Percentiles rank a stretch among this genome's conserved stretches.
These are phyloP conservation scores for Uria lomvia DNA, from an alignment of 2,113 vertebrate species.

Conservation along the genomic window DNA sequence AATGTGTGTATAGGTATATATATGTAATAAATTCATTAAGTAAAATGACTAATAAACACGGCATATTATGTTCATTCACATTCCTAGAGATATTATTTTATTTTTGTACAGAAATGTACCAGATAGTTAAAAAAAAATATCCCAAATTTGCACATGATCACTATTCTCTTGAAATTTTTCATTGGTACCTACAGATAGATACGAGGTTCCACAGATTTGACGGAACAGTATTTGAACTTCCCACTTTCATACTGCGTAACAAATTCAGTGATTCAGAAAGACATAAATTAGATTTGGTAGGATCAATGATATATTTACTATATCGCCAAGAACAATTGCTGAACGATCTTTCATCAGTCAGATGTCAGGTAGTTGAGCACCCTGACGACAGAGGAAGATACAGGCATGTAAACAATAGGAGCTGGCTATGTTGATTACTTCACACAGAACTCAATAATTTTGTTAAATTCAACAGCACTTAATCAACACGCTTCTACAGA, in stretches of 20 bases:
- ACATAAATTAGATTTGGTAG: slow-evolving; percentile 50
- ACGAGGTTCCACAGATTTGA: slow-evolving; percentile 46
- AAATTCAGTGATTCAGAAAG: slow-evolving; percentile 45
- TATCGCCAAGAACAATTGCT: neutral
- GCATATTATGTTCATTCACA: slow-evolving; percentile 60
- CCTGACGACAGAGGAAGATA: slow-evolving; percentile 1
- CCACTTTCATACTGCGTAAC: slow-evolving; percentile 22
- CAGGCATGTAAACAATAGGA: slow-evolving; percentile 53
- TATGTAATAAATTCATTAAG: slow-evolving; percentile 37
- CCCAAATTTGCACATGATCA: slow-evolving; percentile 30
- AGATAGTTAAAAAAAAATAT: slow-evolving; percentile 16
- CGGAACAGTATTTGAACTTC: slow-evolving; percentile 32
- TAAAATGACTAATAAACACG: slow-evolving; percentile 37
- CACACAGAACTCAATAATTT: slow-evolving; percentile 30
- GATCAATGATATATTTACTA: slow-evolving; percentile 11
- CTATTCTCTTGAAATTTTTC: slow-evolving; percentile 23
- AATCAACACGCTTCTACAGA: slow-evolving; percentile 46
- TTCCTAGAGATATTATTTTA: slow-evolving; percentile 62
- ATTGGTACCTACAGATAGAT: slow-evolving; percentile 34
- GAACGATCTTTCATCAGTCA: neutral
- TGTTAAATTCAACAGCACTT: slow-evolving; percentile 40
- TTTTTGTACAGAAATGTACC: slow-evolving; percentile 58
- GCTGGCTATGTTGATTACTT: slow-evolving; percentile 48
- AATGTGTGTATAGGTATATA: slow-evolving; percentile 55
- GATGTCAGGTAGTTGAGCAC: neutral